Percentiles rank a stretch among this genome's conserved stretches.
phyloP scores from a whole-genome alignment of 2,797 vertebrate species.

The Sebastes itinus region DNA sequence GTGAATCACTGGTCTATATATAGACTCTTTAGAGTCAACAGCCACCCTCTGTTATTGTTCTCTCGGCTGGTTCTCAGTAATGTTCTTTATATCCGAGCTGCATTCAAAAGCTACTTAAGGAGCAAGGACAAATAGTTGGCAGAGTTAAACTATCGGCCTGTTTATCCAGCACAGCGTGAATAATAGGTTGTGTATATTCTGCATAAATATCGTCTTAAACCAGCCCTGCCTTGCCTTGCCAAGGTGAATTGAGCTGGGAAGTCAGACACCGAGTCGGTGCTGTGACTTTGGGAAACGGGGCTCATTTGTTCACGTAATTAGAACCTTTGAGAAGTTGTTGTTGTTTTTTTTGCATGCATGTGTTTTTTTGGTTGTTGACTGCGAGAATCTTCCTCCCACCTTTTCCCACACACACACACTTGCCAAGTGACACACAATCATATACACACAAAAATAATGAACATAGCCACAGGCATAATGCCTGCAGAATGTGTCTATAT shows the following conservation, averaged over 20 bases:
- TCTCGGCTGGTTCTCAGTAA: background rate
- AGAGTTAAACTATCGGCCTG: slow-evolving; percentile 16
- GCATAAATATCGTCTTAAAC: slow-evolving; percentile 30
- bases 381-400: background rate
- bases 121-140: slow-evolving; percentile 25
- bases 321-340: slow-evolving; percentile 5
- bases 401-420: background rate
- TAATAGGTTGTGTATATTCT: slow-evolving; percentile 17
- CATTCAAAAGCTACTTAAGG: slow-evolving; percentile 9
- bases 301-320: slow-evolving; percentile 44
- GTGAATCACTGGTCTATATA: background rate
- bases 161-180: slow-evolving; percentile 29
- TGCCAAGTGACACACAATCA: background rate
- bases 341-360: slow-evolving; percentile 13
- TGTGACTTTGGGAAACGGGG: slow-evolving; percentile 8
- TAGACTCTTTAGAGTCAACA: background rate
- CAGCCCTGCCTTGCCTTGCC: background rate
- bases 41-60: background rate
- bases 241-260: slow-evolving; percentile 29
- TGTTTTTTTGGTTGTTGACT: background rate
- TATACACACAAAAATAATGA: slow-evolving; percentile 15
- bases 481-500: slow-evolving; percentile 23
- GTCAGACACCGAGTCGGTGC: slow-evolving; percentile 15
- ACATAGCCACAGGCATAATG: slow-evolving; percentile 13
- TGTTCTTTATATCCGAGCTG: slow-evolving; percentile 5